These are phyloP conservation scores for Acanthosepion lycidas DNA, from an alignment of 2,888 invertebrate species.

Conservation along the genomic window DNA sequence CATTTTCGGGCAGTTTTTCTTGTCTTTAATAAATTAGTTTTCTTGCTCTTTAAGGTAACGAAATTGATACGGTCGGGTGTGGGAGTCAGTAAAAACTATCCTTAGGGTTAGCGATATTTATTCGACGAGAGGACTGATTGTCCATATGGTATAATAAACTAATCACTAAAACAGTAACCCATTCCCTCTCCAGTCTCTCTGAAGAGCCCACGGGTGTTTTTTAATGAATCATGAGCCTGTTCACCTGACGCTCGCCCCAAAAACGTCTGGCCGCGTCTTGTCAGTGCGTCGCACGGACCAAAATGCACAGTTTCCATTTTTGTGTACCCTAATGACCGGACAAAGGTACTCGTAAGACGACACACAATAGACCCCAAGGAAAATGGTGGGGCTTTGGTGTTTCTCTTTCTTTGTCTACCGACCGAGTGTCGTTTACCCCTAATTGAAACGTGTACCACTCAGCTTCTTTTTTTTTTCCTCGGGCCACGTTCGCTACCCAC, in stretches of 20 bases:
- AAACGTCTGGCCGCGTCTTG: neutral
- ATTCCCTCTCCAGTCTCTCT: neutral
- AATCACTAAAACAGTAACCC: neutral
- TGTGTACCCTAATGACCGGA: conserved; percentile 33
- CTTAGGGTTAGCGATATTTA: neutral
- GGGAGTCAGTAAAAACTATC: neutral
- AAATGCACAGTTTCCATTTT: neutral
- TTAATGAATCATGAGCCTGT: neutral
- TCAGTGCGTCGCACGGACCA: neutral
- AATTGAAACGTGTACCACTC: conserved; percentile 20
- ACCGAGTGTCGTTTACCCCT: neutral
- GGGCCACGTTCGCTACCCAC: conserved; percentile 20
- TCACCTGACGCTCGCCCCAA: neutral
- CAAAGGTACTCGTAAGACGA: conserved; percentile 33
- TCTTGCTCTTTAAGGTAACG: neutral
- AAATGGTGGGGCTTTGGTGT: neutral
- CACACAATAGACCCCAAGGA: neutral
- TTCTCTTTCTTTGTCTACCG: neutral
- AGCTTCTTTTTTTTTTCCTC: neutral
- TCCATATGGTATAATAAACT: conserved; percentile 22
- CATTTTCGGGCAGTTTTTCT: too few relatives aligned
- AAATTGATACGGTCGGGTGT: neutral
- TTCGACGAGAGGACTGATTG: neutral
- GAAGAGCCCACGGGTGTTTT: neutral
- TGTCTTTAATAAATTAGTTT: too few relatives aligned